Evolutionary conservation across 1,140 invertebrate species (phyloP).

Genomic region (Anoplolepis gracilipes): DNA sequence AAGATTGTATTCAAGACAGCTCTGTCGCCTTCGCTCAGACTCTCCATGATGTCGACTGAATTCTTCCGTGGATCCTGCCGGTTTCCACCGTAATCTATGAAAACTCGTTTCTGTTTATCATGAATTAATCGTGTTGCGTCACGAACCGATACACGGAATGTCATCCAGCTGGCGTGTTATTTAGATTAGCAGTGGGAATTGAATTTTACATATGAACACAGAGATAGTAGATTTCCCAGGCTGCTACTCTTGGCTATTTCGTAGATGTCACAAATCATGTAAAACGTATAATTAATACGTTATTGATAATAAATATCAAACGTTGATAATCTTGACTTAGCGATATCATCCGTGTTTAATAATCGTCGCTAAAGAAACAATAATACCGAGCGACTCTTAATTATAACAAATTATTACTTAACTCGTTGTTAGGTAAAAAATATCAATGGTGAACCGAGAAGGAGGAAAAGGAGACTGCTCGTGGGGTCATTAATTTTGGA

Average conservation of each 20-base stretch:
- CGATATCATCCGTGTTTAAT: not conserved
- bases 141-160: constrained; percentile 50
- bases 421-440: not conserved
- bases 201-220: not conserved
- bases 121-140: constrained; percentile 60
- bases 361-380: constrained; percentile 3
- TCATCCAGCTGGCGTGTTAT: not conserved
- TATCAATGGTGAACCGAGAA: not conserved
- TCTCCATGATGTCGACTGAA: constrained; percentile 71
- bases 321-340: not conserved
- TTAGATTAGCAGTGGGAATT: not conserved
- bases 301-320: not conserved
- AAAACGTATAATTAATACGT: no score
- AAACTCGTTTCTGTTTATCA: constrained; percentile 56
- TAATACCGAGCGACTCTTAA: not conserved
- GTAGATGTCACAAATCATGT: not conserved
- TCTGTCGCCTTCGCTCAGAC: constrained; percentile 83
- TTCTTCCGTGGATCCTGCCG: not conserved
- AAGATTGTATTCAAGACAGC: constrained; percentile 88
- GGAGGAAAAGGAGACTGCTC: not conserved
- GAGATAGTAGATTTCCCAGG: not conserved
- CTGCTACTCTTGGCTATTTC: not conserved
- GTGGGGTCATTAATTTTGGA: constrained; percentile 27
- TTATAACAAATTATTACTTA: not conserved
- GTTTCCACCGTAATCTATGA: constrained; percentile 4